These are phyloP conservation scores for Spizella passerina DNA, from an alignment of 2,797 vertebrate species.

Conservation along the genomic window DNA sequence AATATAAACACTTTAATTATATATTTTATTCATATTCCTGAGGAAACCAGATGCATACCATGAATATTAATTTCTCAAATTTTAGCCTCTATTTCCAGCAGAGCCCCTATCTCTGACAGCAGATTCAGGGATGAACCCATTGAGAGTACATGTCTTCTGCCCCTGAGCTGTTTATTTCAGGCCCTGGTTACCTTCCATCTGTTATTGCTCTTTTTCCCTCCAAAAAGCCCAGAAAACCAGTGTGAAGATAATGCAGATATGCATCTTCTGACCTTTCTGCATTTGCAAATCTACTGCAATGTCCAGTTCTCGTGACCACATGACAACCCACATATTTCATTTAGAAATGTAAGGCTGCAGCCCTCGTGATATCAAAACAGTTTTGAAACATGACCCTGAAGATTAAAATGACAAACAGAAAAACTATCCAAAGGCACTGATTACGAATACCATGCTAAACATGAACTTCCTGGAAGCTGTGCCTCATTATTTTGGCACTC, in stretches of 20 bases:
- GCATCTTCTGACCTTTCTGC: not conserved
- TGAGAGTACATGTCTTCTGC: not conserved
- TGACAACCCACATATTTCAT: not conserved
- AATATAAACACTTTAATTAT: not conserved
- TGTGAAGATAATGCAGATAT: not conserved
- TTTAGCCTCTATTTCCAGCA: not conserved
- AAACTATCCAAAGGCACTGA: not conserved
- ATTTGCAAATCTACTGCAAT: not conserved
- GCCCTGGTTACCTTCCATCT: not conserved
- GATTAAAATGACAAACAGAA: not conserved
- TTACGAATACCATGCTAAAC: not conserved
- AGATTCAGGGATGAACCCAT: not conserved
- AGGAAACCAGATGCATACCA: not conserved
- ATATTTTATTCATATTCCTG: not conserved
- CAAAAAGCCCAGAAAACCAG: not conserved
- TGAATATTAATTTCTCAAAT: not conserved
- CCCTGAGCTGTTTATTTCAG: not conserved
- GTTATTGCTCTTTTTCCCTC: not conserved
- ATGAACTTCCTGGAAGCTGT: not conserved
- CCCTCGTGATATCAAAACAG: not conserved
- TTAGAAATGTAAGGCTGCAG: not conserved
- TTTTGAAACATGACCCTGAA: not conserved
- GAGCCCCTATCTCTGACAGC: not conserved
- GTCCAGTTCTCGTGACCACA: not conserved
- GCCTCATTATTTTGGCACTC: not conserved